Evolutionary conservation across 2,113 vertebrate genomes (phyloP).

Genomic region (Athene cunicularia): DNA sequence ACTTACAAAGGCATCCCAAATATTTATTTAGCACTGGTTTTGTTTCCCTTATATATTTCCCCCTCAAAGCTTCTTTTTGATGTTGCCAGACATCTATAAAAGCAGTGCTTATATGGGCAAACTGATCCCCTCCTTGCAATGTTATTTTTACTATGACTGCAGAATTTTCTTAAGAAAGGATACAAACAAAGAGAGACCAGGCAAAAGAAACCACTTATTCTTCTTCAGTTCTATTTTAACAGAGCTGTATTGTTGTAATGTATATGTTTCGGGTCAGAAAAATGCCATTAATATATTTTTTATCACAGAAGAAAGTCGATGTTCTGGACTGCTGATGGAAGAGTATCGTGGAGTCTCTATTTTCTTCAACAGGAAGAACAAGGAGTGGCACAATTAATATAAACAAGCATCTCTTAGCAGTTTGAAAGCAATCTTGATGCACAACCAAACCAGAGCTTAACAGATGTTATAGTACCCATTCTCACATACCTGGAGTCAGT

Average conservation of each 20-base stretch:
- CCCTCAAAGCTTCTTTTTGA: neutral
- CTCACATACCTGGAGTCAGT: slow-evolving; percentile 85
- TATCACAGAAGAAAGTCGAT: neutral
- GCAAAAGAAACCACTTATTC: neutral
- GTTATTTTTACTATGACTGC: neutral
- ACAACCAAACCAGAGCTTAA: neutral
- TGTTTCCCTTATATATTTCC: neutral
- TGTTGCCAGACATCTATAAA: slow-evolving; percentile 18
- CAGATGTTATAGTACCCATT: accelerated
- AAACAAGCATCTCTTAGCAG: neutral
- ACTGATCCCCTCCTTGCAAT: neutral
- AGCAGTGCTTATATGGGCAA: neutral
- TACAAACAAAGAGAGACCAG: neutral
- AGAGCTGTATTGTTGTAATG: neutral
- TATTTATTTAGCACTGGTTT: slow-evolving; percentile 29
- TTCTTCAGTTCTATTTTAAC: neutral
- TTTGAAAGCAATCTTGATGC: neutral
- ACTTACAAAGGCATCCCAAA: slow-evolving; percentile 11
- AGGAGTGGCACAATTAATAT: neutral
- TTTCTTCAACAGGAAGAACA: neutral
- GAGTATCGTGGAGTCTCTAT: neutral
- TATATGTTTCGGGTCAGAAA: neutral
- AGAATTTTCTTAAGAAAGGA: neutral
- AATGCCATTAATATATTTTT: neutral
- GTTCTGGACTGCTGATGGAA: neutral